phyloP scores from a whole-genome alignment of 2,113 vertebrate species.

The Ondatra zibethicus region DNA sequence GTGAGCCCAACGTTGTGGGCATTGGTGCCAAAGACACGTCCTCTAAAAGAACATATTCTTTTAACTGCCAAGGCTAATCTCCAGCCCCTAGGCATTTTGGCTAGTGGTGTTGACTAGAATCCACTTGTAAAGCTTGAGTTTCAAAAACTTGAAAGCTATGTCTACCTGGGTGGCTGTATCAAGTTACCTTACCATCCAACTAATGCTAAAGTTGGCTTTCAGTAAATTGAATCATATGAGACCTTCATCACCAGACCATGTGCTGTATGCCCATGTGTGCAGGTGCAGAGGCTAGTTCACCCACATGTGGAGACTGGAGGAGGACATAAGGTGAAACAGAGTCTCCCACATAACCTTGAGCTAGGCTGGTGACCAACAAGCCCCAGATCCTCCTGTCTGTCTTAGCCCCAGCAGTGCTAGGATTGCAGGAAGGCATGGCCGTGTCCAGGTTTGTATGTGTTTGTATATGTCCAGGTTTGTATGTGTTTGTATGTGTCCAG shows the following conservation, averaged over 20 bases:
- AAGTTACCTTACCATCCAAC: neutral
- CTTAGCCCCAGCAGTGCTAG: neutral
- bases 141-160: neutral
- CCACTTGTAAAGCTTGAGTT: neutral
- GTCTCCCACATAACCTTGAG: neutral
- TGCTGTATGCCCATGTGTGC: neutral
- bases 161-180: neutral
- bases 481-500: no score
- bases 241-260: neutral
- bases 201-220: constrained; percentile 25
- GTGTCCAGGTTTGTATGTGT: neutral
- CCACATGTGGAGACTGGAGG: neutral
- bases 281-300: neutral
- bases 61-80: neutral
- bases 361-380: neutral
- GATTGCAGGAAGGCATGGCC: no score
- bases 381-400: neutral
- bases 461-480: neutral
- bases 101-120: neutral
- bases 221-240: neutral
- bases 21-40: neutral
- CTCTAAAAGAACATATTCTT: neutral
- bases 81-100: neutral
- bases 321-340: no score
- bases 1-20: neutral